These are phyloP conservation scores for Uropsilus gracilis DNA, from an alignment of 2,113 vertebrate species.

Conservation along the genomic window DNA sequence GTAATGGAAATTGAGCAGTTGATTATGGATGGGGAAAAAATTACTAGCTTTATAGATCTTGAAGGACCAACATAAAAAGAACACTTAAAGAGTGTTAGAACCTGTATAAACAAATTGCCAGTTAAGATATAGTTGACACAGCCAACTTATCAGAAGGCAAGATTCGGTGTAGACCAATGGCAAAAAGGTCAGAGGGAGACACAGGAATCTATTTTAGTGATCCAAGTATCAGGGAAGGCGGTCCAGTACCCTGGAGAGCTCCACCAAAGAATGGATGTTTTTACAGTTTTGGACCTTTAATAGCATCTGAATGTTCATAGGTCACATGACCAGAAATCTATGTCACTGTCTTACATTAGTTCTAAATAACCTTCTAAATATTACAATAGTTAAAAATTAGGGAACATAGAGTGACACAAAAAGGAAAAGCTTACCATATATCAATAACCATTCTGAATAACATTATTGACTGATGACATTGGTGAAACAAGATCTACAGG, in stretches of 20 bases:
- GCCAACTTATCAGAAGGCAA: not conserved
- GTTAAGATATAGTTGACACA: slow-evolving; percentile 23
- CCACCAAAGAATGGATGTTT: not conserved
- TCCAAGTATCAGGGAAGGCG: not conserved
- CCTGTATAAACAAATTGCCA: slow-evolving; percentile 9
- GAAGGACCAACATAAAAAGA: not conserved
- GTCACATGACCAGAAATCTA: not conserved
- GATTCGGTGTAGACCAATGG: not conserved
- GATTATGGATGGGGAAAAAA: not conserved
- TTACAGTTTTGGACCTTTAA: not conserved
- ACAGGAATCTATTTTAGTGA: not conserved
- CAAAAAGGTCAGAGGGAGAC: not conserved
- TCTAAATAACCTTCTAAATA: slow-evolving; percentile 26
- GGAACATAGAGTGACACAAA: not conserved
- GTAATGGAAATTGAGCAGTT: slow-evolving; percentile 12
- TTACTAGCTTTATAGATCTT: slow-evolving; percentile 2
- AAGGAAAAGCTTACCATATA: not conserved
- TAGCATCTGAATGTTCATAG: not conserved
- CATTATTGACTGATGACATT: slow-evolving; percentile 1
- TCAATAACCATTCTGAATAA: not conserved
- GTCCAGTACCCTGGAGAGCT: slow-evolving; percentile 77
- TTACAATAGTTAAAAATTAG: not conserved
- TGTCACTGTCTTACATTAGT: not conserved
- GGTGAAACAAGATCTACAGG: not conserved
- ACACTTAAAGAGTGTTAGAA: slow-evolving; percentile 6